phyloP scores from a whole-genome alignment of 2,888 invertebrate species.

The Drosophila atripex region DNA sequence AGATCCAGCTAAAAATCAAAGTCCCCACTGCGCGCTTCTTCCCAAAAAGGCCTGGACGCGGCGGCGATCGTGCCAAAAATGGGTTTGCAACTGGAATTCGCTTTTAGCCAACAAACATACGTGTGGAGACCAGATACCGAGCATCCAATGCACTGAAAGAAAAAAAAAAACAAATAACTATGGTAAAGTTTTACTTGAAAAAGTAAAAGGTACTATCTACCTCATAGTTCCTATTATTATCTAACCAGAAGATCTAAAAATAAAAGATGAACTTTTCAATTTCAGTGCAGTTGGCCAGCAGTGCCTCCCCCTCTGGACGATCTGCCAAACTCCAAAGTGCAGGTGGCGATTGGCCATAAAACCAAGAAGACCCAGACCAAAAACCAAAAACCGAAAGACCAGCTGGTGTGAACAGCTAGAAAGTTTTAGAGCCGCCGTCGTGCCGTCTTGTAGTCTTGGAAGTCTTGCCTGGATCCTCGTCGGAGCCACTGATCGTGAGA shows the following conservation, averaged over 20 bases:
- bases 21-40: slow-evolving; percentile 37
- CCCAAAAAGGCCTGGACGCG: slow-evolving; percentile 60
- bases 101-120: slow-evolving; percentile 68
- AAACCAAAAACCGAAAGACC: slow-evolving; percentile 22
- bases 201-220: too few relatives aligned
- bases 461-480: background rate
- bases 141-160: slow-evolving; percentile 17
- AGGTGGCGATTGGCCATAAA: slow-evolving; percentile 64
- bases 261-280: background rate
- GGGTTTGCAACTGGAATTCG: slow-evolving; percentile 80
- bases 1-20: slow-evolving; percentile 64
- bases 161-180: background rate
- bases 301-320: slow-evolving; percentile 6
- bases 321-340: slow-evolving; percentile 46
- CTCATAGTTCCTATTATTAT: too few relatives aligned
- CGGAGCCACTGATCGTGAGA: slow-evolving; percentile 58
- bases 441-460: too few relatives aligned
- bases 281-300: background rate
- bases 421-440: slow-evolving; percentile 57
- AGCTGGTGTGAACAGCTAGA: slow-evolving; percentile 76
- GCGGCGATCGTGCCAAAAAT: slow-evolving; percentile 75
- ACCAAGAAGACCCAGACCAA: slow-evolving; percentile 14
- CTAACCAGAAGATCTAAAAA: background rate
- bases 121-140: slow-evolving; percentile 41
- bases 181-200: too few relatives aligned